A percentile compares a stretch with the other conserved stretches of the same genome.
These are phyloP conservation scores for Thunnus albacares DNA, from an alignment of 2,797 vertebrate genomes.

Conservation along the genomic window DNA sequence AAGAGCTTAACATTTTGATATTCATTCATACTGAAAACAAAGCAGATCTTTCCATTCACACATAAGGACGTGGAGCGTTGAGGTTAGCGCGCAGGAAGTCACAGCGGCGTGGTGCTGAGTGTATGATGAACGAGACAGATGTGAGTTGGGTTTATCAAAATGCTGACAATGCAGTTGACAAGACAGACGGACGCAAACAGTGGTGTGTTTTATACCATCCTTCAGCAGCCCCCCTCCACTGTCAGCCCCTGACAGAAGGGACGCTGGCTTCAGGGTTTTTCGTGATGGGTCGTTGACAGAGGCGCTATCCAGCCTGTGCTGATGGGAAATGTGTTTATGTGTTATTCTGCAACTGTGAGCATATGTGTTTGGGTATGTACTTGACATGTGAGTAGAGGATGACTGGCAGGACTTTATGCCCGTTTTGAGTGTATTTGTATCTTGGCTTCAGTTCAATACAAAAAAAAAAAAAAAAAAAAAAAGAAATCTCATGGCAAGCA, in stretches of 20 bases:
- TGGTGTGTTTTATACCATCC: conserved; percentile 49
- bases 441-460: conserved; percentile 31
- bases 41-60: conserved; percentile 6
- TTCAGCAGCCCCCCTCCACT: conserved; percentile 41
- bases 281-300: conserved; percentile 64
- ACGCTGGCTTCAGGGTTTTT: conserved; percentile 56
- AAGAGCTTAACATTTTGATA: conserved; percentile 9
- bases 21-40: conserved; percentile 19
- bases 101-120: conserved; percentile 12
- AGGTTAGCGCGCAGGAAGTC: conserved; percentile 28
- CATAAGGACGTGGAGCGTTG: neutral
- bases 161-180: conserved; percentile 66
- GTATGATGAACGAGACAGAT: conserved; percentile 59
- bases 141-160: conserved; percentile 55
- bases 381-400: conserved; percentile 46
- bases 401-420: conserved; percentile 44
- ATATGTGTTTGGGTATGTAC: conserved; percentile 31
- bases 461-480: conserved; percentile 3
- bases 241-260: conserved; percentile 65
- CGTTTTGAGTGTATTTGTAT: conserved; percentile 44
- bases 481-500: conserved; percentile 2
- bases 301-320: conserved; percentile 31
- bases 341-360: conserved; percentile 38
- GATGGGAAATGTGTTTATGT: conserved; percentile 52
- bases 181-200: conserved; percentile 62